These are phyloP conservation scores for Sylvilagus bachmani DNA, from an alignment of 2,113 vertebrate genomes.

Conservation along the genomic window DNA sequence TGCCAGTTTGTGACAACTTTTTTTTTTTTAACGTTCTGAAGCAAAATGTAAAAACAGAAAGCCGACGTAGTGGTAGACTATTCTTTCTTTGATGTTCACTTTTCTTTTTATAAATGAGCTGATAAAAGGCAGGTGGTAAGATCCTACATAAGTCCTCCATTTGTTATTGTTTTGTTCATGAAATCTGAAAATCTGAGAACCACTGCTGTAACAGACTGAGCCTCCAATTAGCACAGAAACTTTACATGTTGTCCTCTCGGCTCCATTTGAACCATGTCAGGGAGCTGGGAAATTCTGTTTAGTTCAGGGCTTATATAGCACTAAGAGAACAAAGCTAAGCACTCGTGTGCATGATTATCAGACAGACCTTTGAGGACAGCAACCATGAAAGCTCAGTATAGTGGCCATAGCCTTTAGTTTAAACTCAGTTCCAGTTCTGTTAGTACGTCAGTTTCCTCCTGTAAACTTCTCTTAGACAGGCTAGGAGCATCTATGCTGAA, in stretches of 20 bases:
- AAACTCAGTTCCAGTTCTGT: not conserved
- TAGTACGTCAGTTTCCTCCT: not conserved
- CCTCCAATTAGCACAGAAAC: not conserved
- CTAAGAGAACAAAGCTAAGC: not conserved
- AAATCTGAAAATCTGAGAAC: not conserved
- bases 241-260: not conserved
- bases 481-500: not conserved
- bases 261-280: not conserved
- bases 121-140: not conserved
- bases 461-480: not conserved
- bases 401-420: not conserved
- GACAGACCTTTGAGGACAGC: not conserved
- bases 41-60: slow-evolving; percentile 47
- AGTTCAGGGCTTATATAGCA: not conserved
- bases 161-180: not conserved
- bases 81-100: not conserved
- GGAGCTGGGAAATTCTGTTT: not conserved
- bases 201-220: not conserved
- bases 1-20: slow-evolving; percentile 46
- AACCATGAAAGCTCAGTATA: not conserved
- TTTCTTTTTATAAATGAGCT: not conserved
- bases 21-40: not conserved
- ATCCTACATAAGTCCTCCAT: not conserved
- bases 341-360: not conserved
- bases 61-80: too few relatives aligned